Conservation (phyloP, 2,113 vertebrate species). For the Perccottus glenii region DNA sequence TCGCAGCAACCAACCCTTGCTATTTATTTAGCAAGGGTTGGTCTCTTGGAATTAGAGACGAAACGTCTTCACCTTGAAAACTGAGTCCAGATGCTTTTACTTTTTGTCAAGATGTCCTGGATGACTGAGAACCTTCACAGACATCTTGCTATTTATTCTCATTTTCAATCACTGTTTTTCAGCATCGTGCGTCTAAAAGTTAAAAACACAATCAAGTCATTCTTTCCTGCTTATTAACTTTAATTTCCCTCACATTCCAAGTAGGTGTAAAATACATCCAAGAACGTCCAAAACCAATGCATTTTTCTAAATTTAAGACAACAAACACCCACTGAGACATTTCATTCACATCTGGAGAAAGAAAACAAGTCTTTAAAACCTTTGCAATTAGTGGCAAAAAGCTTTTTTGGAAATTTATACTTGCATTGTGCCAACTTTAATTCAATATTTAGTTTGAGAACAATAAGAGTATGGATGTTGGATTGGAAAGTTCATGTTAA, state of each 20-base stretch:
- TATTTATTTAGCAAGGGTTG: no score
- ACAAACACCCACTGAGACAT: slow-evolving; percentile 37
- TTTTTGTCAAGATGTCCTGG: no score
- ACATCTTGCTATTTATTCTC: background rate
- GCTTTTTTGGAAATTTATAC: slow-evolving; percentile 12
- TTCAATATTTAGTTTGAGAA: slow-evolving; percentile 17
- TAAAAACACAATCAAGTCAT: slow-evolving; percentile 42
- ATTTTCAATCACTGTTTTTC: background rate
- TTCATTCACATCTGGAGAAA: slow-evolving; percentile 39
- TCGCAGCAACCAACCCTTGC: no score
- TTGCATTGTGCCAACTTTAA: background rate
- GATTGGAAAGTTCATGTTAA: background rate
- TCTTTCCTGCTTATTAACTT: slow-evolving; percentile 42
- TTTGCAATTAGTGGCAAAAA: slow-evolving; percentile 28
- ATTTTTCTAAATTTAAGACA: slow-evolving; percentile 40
- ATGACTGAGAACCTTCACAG: no score
- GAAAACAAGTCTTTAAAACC: slow-evolving; percentile 49
- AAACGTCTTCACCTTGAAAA: no score
- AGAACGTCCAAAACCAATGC: slow-evolving; percentile 50
- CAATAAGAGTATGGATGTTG: slow-evolving; percentile 8
- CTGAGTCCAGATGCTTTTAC: no score
- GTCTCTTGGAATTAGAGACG: no score
- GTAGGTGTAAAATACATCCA: slow-evolving; percentile 39
- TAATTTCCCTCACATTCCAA: slow-evolving; percentile 44
- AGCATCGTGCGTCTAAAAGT: background rate